Conservation (phyloP, 2,888 invertebrate species). For the Drosophila paranaensis region DNA sequence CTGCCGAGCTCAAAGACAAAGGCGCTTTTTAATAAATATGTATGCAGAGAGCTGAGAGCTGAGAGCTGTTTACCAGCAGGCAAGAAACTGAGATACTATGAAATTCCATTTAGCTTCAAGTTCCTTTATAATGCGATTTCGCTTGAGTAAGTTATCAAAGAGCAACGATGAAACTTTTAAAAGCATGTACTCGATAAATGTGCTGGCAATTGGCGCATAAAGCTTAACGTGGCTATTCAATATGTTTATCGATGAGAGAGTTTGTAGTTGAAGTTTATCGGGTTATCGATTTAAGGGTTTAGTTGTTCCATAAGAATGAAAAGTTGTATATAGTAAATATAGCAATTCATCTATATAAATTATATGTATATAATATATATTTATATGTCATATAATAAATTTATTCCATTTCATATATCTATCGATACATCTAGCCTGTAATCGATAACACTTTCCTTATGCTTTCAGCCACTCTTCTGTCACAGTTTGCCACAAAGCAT, state of each 20-base stretch:
- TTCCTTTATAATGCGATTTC: conserved; percentile 4
- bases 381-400: too few species aligned
- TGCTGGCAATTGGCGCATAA: background rate
- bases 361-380: too few species aligned
- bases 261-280: too few species aligned
- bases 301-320: background rate
- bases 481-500: conserved; percentile 26
- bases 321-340: too few species aligned
- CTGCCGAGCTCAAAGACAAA: conserved; percentile 45
- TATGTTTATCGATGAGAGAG: background rate
- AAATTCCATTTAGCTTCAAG: conserved; percentile 21
- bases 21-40: conserved; percentile 51
- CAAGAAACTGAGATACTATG: background rate
- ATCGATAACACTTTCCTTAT: conserved; percentile 17
- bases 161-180: background rate
- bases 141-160: background rate
- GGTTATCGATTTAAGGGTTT: background rate
- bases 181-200: background rate
- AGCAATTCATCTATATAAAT: too few species aligned
- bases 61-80: conserved; percentile 14
- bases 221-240: background rate
- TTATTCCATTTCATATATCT: background rate
- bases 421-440: background rate
- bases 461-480: background rate
- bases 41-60: background rate